Evolutionary conservation across 92 coral and sea anemone species (phyloP).

Genomic region (Blastomussa wellsi): DNA sequence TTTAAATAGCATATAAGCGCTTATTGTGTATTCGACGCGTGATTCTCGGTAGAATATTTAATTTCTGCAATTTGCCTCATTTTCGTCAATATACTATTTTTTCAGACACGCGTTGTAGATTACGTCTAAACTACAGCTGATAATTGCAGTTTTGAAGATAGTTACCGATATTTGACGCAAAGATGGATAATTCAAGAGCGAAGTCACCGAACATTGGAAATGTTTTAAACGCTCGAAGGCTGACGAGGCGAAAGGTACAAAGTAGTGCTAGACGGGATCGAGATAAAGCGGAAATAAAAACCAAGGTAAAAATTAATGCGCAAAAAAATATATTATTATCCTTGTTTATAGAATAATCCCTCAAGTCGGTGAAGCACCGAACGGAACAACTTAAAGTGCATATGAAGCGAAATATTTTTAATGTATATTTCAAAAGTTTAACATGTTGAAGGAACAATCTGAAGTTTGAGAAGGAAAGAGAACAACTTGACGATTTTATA

Average conservation of each 20-base stretch:
- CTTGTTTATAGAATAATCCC: background rate
- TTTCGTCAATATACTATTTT: too few species aligned
- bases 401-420: too few species aligned
- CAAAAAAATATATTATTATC: background rate
- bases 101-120: too few species aligned
- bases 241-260: constrained; percentile 21
- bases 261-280: constrained; percentile 20
- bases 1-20: background rate
- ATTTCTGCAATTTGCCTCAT: too few species aligned
- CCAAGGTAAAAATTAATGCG: constrained; percentile 13
- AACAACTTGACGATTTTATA: too few species aligned
- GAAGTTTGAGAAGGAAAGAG: too few species aligned
- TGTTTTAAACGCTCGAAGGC: constrained; percentile 27
- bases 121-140: background rate
- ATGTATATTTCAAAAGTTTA: too few species aligned
- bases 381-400: background rate
- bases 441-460: too few species aligned
- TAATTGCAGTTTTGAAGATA: background rate
- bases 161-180: background rate
- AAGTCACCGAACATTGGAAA: constrained; percentile 38
- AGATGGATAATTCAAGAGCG: constrained; percentile 27
- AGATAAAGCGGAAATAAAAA: constrained; percentile 9
- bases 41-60: background rate
- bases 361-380: background rate
- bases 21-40: background rate